phyloP scores from a whole-genome alignment of 1,140 invertebrate genomes.

The Mizuhopecten yessoensis region DNA sequence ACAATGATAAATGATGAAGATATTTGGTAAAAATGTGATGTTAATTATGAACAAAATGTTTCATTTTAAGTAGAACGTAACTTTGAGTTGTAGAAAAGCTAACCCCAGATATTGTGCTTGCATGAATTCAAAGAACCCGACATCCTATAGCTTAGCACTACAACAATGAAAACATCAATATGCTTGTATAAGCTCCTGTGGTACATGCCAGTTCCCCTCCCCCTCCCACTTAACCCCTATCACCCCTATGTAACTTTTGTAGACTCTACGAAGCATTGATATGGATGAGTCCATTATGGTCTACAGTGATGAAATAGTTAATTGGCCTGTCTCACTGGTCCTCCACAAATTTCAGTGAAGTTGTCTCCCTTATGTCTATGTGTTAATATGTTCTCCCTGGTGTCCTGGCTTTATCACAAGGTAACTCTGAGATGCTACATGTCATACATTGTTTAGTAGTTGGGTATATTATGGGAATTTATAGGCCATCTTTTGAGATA shows the following conservation, averaged over 20 bases:
- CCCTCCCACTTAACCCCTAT: neutral
- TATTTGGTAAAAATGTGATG: neutral
- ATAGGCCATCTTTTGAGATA: too few relatives aligned
- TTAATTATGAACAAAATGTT: neutral
- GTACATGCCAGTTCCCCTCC: neutral
- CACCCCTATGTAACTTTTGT: too few relatives aligned
- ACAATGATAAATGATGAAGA: neutral
- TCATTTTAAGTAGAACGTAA: too few relatives aligned
- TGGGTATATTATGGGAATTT: too few relatives aligned
- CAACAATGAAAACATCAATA: conserved; percentile 18
- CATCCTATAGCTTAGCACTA: neutral
- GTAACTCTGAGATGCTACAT: too few relatives aligned
- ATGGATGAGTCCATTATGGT: too few relatives aligned
- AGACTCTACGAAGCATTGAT: too few relatives aligned
- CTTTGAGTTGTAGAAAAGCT: neutral
- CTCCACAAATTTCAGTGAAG: neutral
- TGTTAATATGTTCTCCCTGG: too few relatives aligned
- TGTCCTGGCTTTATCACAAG: neutral
- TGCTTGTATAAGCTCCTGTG: neutral
- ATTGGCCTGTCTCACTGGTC: neutral
- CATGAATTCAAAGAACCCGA: neutral
- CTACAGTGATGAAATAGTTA: too few relatives aligned
- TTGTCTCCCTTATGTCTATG: too few relatives aligned
- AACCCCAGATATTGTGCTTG: too few relatives aligned
- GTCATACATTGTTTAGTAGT: too few relatives aligned